These are phyloP conservation scores for Lota lota DNA, from an alignment of 2,113 vertebrate genomes.

Conservation along the genomic window DNA sequence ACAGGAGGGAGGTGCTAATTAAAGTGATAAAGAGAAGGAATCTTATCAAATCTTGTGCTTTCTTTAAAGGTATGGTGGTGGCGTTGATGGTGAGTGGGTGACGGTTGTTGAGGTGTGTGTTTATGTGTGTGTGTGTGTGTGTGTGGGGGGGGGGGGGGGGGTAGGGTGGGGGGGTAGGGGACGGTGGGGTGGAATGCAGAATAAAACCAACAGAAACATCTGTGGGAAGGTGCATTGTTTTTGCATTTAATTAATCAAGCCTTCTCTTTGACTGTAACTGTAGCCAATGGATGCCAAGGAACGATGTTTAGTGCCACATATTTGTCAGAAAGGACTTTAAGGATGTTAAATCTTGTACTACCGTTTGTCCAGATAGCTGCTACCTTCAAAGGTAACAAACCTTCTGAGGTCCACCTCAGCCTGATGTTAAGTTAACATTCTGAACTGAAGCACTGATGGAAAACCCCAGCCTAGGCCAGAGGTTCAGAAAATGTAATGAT, in stretches of 20 bases:
- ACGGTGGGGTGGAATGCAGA: constrained; percentile 4
- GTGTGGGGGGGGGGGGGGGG: too few species aligned
- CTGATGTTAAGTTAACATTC: too few species aligned
- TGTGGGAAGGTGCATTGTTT: constrained; percentile 70
- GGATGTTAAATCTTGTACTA: constrained; percentile 45
- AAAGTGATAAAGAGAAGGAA: constrained; percentile 81
- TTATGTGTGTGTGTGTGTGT: not conserved
- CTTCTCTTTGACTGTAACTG: constrained; percentile 71
- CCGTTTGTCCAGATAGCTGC: constrained; percentile 29
- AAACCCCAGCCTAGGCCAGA: not conserved
- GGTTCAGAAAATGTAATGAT: too few species aligned
- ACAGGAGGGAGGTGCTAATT: constrained; percentile 79
- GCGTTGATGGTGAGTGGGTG: constrained; percentile 36
- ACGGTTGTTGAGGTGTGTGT: not conserved
- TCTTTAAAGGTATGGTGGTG: constrained; percentile 16
- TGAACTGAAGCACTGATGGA: not conserved
- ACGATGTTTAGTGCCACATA: constrained; percentile 73
- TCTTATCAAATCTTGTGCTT: constrained; percentile 64
- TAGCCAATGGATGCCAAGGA: constrained; percentile 70
- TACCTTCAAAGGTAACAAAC: not conserved
- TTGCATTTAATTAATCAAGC: constrained; percentile 80
- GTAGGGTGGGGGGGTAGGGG: constrained; percentile 17
- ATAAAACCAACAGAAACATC: constrained; percentile 61
- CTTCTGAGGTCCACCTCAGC: not conserved
- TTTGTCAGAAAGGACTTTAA: constrained; percentile 56